Conservation (phyloP, 2,113 vertebrate species). For the Bufo bufo region DNA sequence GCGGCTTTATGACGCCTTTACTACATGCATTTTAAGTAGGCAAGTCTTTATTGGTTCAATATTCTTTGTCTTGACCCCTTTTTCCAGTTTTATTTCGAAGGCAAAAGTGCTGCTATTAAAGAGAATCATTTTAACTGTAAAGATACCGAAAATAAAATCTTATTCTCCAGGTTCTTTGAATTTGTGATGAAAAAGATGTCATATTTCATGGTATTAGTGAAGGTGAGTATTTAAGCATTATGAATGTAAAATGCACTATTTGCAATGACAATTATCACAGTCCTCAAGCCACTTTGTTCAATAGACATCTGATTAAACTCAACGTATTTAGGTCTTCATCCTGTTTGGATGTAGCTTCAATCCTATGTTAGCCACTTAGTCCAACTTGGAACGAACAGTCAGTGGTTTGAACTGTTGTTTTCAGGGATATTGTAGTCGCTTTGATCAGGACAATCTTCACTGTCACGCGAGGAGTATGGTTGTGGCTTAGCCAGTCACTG, state of each 20-base stretch:
- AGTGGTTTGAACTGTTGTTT: too few relatives aligned
- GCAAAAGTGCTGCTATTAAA: conserved; percentile 47
- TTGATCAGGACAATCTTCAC: too few relatives aligned
- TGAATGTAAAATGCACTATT: neutral
- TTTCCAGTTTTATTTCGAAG: conserved; percentile 60
- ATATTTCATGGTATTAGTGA: neutral
- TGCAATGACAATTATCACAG: neutral
- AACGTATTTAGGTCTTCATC: neutral
- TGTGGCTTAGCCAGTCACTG: too few relatives aligned
- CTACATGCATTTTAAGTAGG: conserved; percentile 68
- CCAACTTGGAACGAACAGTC: too few relatives aligned
- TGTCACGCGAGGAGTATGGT: too few relatives aligned
- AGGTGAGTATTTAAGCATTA: neutral
- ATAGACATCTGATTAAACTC: neutral
- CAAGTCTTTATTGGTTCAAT: conserved; percentile 67
- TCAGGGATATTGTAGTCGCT: too few relatives aligned
- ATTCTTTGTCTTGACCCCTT: conserved; percentile 68
- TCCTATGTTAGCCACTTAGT: too few relatives aligned
- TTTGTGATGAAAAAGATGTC: neutral
- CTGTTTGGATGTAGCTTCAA: too few relatives aligned
- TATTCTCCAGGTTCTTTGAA: neutral
- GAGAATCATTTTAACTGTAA: conserved; percentile 16
- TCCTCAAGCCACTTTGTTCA: neutral
- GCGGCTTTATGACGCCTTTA: conserved; percentile 69
- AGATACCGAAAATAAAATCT: neutral